Evolutionary conservation across 35 echinoderm and acorn worm species (phyloP).

Genomic region (Anneissia japonica): DNA sequence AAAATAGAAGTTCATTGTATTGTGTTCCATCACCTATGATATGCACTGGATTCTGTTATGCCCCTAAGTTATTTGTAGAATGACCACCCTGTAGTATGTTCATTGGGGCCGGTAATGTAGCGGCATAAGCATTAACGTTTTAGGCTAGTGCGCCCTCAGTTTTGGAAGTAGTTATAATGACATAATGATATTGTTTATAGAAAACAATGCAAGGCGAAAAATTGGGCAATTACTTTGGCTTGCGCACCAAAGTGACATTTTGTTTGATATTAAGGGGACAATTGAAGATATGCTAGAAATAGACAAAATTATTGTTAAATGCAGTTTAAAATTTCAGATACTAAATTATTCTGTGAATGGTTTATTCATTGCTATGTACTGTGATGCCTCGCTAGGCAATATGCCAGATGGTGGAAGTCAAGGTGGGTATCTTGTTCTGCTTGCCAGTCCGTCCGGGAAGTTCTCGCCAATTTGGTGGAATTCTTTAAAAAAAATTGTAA

Average conservation of each 20-base stretch:
- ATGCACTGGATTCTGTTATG: no score
- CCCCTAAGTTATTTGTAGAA: no score
- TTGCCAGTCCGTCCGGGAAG: conserved; percentile 20
- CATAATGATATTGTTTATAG: no score
- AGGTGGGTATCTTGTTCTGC: conserved; percentile 37
- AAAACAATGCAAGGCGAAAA: no score
- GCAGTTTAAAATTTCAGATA: conserved; percentile 28
- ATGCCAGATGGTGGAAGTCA: conserved; percentile 49
- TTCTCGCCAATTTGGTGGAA: conserved; percentile 39
- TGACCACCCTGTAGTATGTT: no score
- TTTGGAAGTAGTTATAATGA: no score
- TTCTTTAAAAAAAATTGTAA: conserved; percentile 34
- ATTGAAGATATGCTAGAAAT: conserved; percentile 33
- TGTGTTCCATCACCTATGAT: no score
- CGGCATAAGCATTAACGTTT: no score
- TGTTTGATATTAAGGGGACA: conserved; percentile 40
- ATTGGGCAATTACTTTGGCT: conserved; percentile 20
- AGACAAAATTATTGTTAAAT: conserved; percentile 37
- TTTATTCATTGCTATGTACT: conserved; percentile 44
- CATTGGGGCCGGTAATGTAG: no score
- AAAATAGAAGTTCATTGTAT: no score
- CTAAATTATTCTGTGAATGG: neutral
- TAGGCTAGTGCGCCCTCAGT: no score
- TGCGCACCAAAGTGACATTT: conserved; percentile 43
- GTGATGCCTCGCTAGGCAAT: conserved; percentile 49